Conservation (phyloP, 2,888 invertebrate genomes). For the Brenthis daphne region DNA sequence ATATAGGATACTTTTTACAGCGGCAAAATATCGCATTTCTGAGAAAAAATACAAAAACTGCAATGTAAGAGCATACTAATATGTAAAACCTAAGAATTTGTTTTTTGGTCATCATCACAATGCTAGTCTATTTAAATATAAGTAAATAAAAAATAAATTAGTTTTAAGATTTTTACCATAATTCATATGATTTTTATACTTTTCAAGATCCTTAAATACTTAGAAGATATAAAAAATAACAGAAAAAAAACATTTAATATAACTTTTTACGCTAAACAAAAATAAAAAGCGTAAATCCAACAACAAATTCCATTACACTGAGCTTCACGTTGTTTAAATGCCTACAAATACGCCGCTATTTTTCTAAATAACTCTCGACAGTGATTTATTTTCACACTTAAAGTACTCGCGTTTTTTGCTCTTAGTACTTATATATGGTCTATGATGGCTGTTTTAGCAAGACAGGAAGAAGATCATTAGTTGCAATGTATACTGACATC, state of each 20-base stretch:
- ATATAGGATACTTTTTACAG: too few relatives aligned
- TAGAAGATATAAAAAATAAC: not conserved
- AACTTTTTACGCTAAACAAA: conserved; percentile 2
- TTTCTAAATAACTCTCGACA: conserved; percentile 3
- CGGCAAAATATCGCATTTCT: too few relatives aligned
- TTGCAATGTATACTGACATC: conserved; percentile 5
- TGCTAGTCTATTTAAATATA: too few relatives aligned
- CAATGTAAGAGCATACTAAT: too few relatives aligned
- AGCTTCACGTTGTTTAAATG: conserved; percentile 7
- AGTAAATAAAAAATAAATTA: too few relatives aligned
- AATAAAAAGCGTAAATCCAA: conserved; percentile 6
- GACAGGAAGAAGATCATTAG: conserved; percentile 27
- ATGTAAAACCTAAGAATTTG: too few relatives aligned
- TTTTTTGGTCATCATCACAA: too few relatives aligned
- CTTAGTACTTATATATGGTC: conserved; percentile 13
- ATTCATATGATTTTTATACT: too few relatives aligned
- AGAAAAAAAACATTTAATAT: conserved; percentile 1
- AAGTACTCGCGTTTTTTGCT: conserved; percentile 16
- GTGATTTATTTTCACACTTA: conserved; percentile 29
- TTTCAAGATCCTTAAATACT: not conserved
- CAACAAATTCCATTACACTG: conserved; percentile 11
- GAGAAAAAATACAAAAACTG: too few relatives aligned
- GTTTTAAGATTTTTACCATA: too few relatives aligned
- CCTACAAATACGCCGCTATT: conserved; percentile 8
- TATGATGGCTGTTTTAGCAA: conserved; percentile 25